These are phyloP conservation scores for Leucophora obtusa DNA, from an alignment of 2,888 invertebrate genomes.

Conservation along the genomic window DNA sequence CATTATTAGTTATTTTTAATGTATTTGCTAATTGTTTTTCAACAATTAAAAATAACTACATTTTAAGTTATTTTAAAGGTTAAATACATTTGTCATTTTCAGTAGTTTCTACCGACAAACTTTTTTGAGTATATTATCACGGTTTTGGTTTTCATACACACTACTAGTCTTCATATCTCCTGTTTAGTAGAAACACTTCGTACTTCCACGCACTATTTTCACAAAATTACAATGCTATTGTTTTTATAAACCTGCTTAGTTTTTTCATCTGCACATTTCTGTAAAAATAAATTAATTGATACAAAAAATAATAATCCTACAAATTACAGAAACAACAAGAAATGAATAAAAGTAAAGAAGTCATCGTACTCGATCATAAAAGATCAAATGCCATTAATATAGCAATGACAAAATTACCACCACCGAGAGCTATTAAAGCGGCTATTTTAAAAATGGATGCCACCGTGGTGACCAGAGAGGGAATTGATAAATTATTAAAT, in stretches of 20 bases:
- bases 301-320: background rate
- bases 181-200: no score
- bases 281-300: background rate
- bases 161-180: no score
- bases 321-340: slow-evolving; percentile 88
- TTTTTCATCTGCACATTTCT: background rate
- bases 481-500: slow-evolving; percentile 97
- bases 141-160: no score
- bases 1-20: no score
- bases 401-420: slow-evolving; percentile 98
- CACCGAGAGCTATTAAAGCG: slow-evolving; percentile 98
- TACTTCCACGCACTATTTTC: background rate
- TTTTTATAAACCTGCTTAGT: background rate
- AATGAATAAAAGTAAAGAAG: slow-evolving; percentile 91
- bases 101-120: no score
- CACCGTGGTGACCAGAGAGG: slow-evolving; percentile 97
- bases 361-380: slow-evolving; percentile 96
- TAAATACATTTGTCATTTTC: no score
- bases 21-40: no score
- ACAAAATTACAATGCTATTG: background rate
- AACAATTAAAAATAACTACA: no score
- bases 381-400: slow-evolving; percentile 99
- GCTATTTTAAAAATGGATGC: slow-evolving; percentile 99
- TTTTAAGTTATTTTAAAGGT: no score
- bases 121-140: no score